Conservation (phyloP, 2,888 invertebrate genomes). For the Drosophila quinaria region DNA sequence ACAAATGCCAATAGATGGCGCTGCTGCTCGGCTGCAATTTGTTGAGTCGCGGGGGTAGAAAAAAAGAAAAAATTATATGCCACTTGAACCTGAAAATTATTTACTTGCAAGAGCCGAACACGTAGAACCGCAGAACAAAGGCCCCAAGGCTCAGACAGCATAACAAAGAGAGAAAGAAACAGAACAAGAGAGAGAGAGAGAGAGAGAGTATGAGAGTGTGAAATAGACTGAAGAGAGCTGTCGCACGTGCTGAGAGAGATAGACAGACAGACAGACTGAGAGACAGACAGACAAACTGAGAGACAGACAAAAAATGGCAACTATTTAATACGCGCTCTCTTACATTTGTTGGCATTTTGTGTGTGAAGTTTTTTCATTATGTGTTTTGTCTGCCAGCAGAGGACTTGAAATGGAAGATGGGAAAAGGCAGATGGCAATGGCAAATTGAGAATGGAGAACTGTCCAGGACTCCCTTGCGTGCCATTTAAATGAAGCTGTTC, state of each 20-base stretch:
- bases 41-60: constrained; percentile 45
- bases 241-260: constrained; percentile 7
- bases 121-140: constrained; percentile 32
- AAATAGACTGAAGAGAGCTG: constrained; percentile 14
- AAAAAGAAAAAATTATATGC: constrained; percentile 67
- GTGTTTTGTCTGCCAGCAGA: constrained; percentile 14
- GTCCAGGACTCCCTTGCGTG: constrained; percentile 68
- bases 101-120: constrained; percentile 61
- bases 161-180: constrained; percentile 10
- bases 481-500: constrained; percentile 81
- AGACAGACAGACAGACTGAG: background rate
- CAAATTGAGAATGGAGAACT: constrained; percentile 23
- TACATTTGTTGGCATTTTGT: constrained; percentile 55
- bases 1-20: constrained; percentile 2
- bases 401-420: constrained; percentile 3
- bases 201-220: constrained; percentile 7
- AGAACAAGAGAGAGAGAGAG: constrained; percentile 4
- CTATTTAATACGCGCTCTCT: constrained; percentile 75
- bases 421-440: constrained; percentile 16
- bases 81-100: constrained; percentile 82
- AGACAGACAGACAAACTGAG: constrained; percentile 38
- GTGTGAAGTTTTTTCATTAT: constrained; percentile 76
- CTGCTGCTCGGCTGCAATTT: constrained; percentile 59
- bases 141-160: constrained; percentile 30
- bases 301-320: constrained; percentile 65